Conservation (phyloP, 2,113 vertebrate genomes). For the Tauraco erythrolophus region DNA sequence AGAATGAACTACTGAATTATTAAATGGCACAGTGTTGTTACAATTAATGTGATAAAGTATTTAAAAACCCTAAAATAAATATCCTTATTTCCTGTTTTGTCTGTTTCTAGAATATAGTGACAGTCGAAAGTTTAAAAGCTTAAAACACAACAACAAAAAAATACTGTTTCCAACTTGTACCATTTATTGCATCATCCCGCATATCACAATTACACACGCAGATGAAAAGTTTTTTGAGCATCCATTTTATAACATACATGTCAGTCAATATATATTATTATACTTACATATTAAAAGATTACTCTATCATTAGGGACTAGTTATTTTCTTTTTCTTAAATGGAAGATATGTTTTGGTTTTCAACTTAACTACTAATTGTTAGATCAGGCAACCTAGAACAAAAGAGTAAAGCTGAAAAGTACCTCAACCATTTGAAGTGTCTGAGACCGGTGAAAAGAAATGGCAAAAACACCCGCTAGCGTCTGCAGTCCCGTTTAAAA, state of each 20-base stretch:
- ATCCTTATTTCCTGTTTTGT: not conserved
- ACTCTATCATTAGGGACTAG: not conserved
- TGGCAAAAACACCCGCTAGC: slow-evolving; percentile 10
- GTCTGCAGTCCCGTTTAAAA: slow-evolving; percentile 19
- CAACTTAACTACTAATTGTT: not conserved
- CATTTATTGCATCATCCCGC: not conserved
- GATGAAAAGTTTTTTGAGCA: not conserved
- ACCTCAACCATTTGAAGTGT: slow-evolving; percentile 57
- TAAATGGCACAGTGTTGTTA: not conserved
- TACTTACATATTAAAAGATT: not conserved
- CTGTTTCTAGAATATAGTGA: not conserved
- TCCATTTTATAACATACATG: not conserved
- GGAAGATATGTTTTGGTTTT: not conserved
- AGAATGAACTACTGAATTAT: not conserved
- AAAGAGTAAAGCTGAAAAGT: slow-evolving; percentile 42
- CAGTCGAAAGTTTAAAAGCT: not conserved
- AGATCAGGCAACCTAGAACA: not conserved
- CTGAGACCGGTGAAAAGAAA: slow-evolving; percentile 17
- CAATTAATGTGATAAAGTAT: not conserved
- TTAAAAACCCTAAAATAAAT: not conserved
- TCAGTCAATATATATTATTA: not conserved
- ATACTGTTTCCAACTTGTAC: not conserved
- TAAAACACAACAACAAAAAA: not conserved
- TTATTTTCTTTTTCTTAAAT: not conserved
- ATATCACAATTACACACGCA: not conserved